Evolutionary conservation across 2,888 invertebrate species (phyloP), one percentile per base, ranked within the genome.

Genomic region (Dexiosoma caninum): DNA sequence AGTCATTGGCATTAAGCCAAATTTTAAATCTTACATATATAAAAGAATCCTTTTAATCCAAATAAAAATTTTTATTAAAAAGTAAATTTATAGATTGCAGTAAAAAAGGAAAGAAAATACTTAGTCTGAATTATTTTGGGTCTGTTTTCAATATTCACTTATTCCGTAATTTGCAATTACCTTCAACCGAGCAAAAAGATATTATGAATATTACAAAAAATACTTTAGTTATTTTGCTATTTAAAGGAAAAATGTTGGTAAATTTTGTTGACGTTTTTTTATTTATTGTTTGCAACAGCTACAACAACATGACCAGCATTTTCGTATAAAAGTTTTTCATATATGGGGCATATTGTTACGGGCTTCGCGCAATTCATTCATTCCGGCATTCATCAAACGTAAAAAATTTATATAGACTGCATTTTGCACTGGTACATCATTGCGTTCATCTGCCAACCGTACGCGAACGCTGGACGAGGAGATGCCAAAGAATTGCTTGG

Each of bases 401-500:
- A 88, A 78, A 37, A 88, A 84, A 77, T 85, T 87, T 6, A 85
- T 84, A 42, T 86, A 85, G 14, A 88, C 85, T 27, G 84, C 86
- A 7, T 84, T 84, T 2, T 85, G 83, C 0, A 81, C 83, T 1
- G 81, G 81, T n/a, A 83, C 83, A 44, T 72, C 69, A 32, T 67
- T 51, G 2, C 51, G 62, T 2, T 77, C 72, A 23, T 82, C 83
- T 6, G 83, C 76, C 35, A 83, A 85, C 21, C 86, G 86, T 44
- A 90, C 90, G 30, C 91, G 90, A 19, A 92, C 90, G 83, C 91
- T 92, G 72, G 91, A 91, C 3, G 94, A 91, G 5, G 94, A 93
- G 32, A 95, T 89, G 19, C 95, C 95, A 91, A 93, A 96, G 88
- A 96, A 96, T 62, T 91, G 91, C 69, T 91, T 90, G 1, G 96